A percentile compares a stretch with the other conserved stretches of the same genome.
Conservation (phyloP, 2,888 invertebrate genomes). For the Physocephala rufipes region DNA sequence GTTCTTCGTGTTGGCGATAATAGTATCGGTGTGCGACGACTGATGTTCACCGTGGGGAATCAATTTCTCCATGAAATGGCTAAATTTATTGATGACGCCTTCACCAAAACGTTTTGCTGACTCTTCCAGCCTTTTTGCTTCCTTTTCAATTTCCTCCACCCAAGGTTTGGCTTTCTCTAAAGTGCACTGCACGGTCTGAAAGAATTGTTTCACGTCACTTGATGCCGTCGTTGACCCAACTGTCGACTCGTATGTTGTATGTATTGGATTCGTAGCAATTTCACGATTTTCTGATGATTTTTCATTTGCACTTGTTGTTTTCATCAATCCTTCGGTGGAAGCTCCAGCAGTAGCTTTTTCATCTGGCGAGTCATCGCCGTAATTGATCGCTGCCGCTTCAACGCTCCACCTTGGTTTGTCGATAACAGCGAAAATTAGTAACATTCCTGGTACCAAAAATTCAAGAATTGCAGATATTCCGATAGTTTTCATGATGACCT, state of each 20-base stretch:
- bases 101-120: slow-evolving; percentile 55
- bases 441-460: background rate
- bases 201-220: slow-evolving; percentile 55
- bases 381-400: slow-evolving; percentile 33
- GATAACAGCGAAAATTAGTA: background rate
- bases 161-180: slow-evolving; percentile 61
- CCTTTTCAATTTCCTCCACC: slow-evolving; percentile 58
- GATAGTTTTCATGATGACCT: slow-evolving; percentile 15
- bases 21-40: background rate
- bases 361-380: slow-evolving; percentile 16
- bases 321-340: background rate
- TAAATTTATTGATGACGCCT: slow-evolving; percentile 52
- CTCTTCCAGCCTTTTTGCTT: slow-evolving; percentile 57
- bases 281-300: slow-evolving; percentile 25
- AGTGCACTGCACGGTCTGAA: slow-evolving; percentile 57
- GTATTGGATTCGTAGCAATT: background rate
- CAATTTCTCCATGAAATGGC: slow-evolving; percentile 51
- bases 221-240: slow-evolving; percentile 30
- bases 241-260: background rate
- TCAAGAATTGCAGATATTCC: background rate
- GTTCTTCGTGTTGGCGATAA: background rate
- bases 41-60: slow-evolving; percentile 29
- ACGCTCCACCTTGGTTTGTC: background rate
- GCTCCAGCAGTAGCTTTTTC: background rate
- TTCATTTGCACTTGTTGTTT: background rate